Evolutionary conservation across 1,140 invertebrate species (phyloP), one percentile per base, ranked within the genome.

Genomic region (Colletes latitarsis): DNA sequence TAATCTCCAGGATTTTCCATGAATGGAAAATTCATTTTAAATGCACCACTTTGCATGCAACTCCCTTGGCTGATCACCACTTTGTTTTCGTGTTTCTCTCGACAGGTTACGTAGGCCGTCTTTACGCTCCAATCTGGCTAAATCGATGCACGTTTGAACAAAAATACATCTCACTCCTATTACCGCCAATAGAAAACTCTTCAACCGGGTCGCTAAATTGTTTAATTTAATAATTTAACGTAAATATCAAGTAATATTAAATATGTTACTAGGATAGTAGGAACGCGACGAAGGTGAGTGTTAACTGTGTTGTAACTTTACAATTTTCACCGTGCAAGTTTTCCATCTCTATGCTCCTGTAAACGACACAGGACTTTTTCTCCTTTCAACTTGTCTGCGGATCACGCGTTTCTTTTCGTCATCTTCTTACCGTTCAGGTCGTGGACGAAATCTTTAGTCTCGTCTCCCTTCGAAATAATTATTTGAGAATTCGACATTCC

Each of bases 141-240:
- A 30, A 30, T 30, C 30, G 30, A 30, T 30, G 30, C 30, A n/a
- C n/a, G n/a, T n/a, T n/a, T n/a, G n/a, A n/a, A n/a, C n/a, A 30
- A 30, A 30, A 30, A 30, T 30, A 30, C 30, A 30, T 30, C 30
- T 30, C 30, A 30, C 30, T 30, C 30, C 30, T 2, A 30, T 30
- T 30, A 30, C 0, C 30, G 30, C 30, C 30, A 30, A 30, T 30
- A 2, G 30, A 30, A 30, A 30, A 30, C 30, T 2, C 30, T 30
- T 30, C 30, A 82, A 84, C 79, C 41, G 58, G 77, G 77, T 72
- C 68, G 77, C 15, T 55, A 66, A 77, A 85, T 85, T 85, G 84
- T 85, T 85, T 85, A 85, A 85, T 85, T 85, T 85, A 85, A 85
- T 85, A 85, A 85, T 85, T 85, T 85, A 85, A 85, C 84, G 84